Percentiles rank a stretch among this genome's conserved stretches.
Evolutionary conservation across 2,797 vertebrate genomes (phyloP).

Genomic region (Uromys caudimaculatus): DNA sequence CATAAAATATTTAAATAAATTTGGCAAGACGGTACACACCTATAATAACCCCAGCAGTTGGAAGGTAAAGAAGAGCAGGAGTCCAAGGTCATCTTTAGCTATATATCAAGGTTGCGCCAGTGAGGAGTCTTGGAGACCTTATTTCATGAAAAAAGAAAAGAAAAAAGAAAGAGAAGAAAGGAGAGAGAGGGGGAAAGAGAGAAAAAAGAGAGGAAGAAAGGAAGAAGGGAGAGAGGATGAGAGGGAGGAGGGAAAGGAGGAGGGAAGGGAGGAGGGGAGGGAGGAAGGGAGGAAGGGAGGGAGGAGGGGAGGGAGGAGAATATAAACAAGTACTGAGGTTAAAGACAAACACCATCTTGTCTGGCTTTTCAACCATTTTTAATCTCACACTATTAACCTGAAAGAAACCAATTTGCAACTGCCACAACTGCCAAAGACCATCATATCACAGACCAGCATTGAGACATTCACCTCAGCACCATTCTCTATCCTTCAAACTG

Average conservation of each 20-base stretch:
- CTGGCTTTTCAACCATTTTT: not conserved
- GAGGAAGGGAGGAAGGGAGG: not conserved
- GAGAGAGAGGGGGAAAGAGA: no score
- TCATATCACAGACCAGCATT: constrained; percentile 5
- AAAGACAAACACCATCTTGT: not conserved
- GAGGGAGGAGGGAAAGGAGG: accelerated
- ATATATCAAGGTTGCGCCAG: not conserved
- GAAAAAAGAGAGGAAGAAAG: not conserved
- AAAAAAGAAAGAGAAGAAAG: not conserved
- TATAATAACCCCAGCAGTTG: not conserved
- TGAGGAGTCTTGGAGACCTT: not conserved
- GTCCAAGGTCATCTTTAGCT: not conserved
- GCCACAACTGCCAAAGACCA: not conserved
- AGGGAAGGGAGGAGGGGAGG: not conserved
- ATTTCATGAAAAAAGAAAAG: not conserved
- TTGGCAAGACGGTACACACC: not conserved
- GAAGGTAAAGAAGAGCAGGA: not conserved
- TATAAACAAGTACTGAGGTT: not conserved
- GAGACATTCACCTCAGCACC: constrained; percentile 25
- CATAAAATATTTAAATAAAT: not conserved
- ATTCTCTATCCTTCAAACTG: not conserved
- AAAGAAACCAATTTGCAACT: constrained; percentile 44
- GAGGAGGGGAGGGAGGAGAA: not conserved
- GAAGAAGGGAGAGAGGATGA: not conserved
- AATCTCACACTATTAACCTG: constrained; percentile 17